phyloP scores from a whole-genome alignment of 2,113 vertebrate species.

The Anhinga rufa region DNA sequence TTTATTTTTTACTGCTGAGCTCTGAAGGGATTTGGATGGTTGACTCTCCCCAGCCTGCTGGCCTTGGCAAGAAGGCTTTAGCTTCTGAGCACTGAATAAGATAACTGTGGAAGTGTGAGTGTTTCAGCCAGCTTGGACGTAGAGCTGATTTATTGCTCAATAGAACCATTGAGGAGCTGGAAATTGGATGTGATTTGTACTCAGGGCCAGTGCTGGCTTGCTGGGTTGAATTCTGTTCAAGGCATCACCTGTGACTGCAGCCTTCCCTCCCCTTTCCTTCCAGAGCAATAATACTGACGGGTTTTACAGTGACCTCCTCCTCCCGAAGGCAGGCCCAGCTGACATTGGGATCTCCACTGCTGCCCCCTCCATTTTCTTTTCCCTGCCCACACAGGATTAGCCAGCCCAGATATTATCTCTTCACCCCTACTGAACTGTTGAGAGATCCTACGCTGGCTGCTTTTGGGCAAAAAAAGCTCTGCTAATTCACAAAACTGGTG shows the following conservation, averaged over 20 bases:
- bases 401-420: not conserved
- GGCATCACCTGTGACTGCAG: not conserved
- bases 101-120: not conserved
- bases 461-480: not conserved
- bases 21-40: not conserved
- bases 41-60: not conserved
- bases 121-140: not conserved
- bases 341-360: not conserved
- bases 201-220: not conserved
- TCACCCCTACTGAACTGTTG: not conserved
- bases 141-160: conserved; percentile 51
- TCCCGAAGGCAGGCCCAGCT: accelerated
- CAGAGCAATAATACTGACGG: not conserved
- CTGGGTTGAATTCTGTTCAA: conserved; percentile 23
- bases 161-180: conserved; percentile 3
- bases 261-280: not conserved
- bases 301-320: not conserved
- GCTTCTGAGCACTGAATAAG: conserved; percentile 1
- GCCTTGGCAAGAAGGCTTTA: conserved; percentile 19
- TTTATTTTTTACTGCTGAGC: not conserved
- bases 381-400: not conserved
- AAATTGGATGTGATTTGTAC: conserved; percentile 59
- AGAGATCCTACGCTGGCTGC: not conserved
- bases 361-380: not conserved
- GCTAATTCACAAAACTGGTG: not conserved